These are phyloP conservation scores for Cylloceria caligata DNA, from an alignment of 2,888 invertebrate species.

Conservation along the genomic window DNA sequence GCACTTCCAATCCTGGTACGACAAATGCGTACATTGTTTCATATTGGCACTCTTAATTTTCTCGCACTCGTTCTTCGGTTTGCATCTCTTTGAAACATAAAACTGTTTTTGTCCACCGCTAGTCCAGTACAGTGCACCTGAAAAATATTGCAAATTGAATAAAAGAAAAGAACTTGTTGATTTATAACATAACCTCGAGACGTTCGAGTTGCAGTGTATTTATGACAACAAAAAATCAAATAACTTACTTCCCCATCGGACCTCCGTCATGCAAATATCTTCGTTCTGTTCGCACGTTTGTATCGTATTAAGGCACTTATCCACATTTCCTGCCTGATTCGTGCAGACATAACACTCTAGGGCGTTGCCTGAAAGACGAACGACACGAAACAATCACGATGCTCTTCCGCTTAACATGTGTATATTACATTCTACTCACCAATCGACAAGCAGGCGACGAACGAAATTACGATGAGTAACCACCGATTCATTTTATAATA, in stretches of 20 bases:
- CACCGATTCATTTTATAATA: conserved; percentile 53
- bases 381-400: conserved; percentile 21
- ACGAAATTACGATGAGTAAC: conserved; percentile 30
- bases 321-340: conserved; percentile 95
- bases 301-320: conserved; percentile 96
- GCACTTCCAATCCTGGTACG: conserved; percentile 99
- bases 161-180: conserved; percentile 13
- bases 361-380: conserved; percentile 85
- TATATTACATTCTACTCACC: conserved; percentile 44
- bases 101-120: conserved; percentile 96
- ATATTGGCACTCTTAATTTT: conserved; percentile 89
- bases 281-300: conserved; percentile 95
- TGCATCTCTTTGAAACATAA: conserved; percentile 96
- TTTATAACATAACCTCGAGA: conserved; percentile 66
- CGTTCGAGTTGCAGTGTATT: background rate
- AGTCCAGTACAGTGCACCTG: conserved; percentile 96
- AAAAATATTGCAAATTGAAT: background rate
- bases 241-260: conserved; percentile 94
- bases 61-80: conserved; percentile 92
- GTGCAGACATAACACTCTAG: conserved; percentile 98
- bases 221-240: background rate
- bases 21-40: conserved; percentile 94
- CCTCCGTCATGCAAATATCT: conserved; percentile 94
- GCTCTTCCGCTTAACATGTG: background rate
- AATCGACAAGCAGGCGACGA: conserved; percentile 45